Conservation (phyloP, 2,797 vertebrate species). For the Peromyscus nudipes region DNA sequence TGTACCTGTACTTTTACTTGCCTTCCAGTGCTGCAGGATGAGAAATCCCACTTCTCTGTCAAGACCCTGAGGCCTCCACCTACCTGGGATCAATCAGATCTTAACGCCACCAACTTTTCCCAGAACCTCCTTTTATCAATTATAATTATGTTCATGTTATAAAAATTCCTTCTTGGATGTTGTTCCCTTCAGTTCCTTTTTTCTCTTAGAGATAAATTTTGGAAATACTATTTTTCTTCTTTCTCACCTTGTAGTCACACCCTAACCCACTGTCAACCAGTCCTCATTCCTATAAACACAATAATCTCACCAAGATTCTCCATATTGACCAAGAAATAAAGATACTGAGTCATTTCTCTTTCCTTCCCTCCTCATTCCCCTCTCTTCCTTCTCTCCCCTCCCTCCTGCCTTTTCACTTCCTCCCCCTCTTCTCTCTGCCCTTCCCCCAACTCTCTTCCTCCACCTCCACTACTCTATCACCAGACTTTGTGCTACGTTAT, state of each 20-base stretch:
- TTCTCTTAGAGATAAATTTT: not conserved
- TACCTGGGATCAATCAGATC: not conserved
- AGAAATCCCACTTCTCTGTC: conserved; percentile 13
- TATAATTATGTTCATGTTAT: conserved; percentile 43
- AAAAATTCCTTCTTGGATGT: conserved; percentile 10
- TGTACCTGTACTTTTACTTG: not conserved
- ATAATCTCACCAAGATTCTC: not conserved
- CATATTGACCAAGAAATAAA: not conserved
- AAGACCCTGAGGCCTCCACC: not conserved
- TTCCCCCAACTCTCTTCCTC: not conserved
- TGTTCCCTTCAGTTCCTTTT: not conserved
- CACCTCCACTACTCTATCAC: too few species aligned
- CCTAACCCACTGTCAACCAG: not conserved
- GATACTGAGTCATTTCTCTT: not conserved
- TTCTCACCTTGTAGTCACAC: not conserved
- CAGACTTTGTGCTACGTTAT: not conserved
- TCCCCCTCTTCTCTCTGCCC: not conserved
- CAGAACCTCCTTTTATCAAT: conserved; percentile 20
- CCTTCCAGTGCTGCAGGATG: not conserved
- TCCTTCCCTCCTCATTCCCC: not conserved
- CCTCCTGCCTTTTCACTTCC: not conserved
- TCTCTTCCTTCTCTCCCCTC: too few species aligned
- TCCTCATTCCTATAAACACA: not conserved
- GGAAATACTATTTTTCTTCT: conserved; percentile 9
- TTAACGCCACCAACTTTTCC: not conserved